Conservation (phyloP, 2,113 vertebrate genomes). For the Catagonus wagneri region DNA sequence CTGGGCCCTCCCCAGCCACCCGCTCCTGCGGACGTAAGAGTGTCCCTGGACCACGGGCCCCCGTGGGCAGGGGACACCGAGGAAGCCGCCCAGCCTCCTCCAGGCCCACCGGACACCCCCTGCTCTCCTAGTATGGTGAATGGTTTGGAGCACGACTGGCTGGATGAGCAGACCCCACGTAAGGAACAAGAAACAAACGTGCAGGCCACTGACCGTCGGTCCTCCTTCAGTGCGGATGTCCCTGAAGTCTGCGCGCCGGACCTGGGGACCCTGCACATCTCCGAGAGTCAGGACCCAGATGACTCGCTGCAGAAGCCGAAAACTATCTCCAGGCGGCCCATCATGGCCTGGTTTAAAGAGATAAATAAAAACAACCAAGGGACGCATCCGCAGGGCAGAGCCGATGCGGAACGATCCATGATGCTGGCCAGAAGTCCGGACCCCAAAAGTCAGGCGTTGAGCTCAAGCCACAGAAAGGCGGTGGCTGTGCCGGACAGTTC, state of each 20-base stretch:
- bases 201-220: neutral
- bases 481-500: slow-evolving; percentile 65
- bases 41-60: slow-evolving; percentile 40
- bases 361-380: slow-evolving; percentile 82
- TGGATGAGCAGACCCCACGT: slow-evolving; percentile 46
- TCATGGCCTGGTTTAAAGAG: slow-evolving; percentile 84
- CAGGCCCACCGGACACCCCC: slow-evolving; percentile 33
- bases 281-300: slow-evolving; percentile 70
- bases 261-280: slow-evolving; percentile 63
- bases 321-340: slow-evolving; percentile 80
- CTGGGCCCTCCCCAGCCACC: neutral
- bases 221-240: neutral
- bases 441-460: slow-evolving; percentile 79
- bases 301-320: slow-evolving; percentile 66
- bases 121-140: slow-evolving; percentile 18
- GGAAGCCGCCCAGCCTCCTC: slow-evolving; percentile 27
- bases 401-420: slow-evolving; percentile 76
- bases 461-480: slow-evolving; percentile 82
- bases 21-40: neutral
- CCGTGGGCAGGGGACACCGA: slow-evolving; percentile 53
- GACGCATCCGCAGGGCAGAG: slow-evolving; percentile 74
- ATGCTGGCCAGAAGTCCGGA: slow-evolving; percentile 79
- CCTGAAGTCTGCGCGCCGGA: slow-evolving; percentile 67
- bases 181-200: slow-evolving; percentile 49
- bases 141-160: slow-evolving; percentile 62